Evolutionary conservation across 2,797 vertebrate species (phyloP), one percentile per base, ranked within the genome.

Genomic region (Hipposideros larvatus): DNA sequence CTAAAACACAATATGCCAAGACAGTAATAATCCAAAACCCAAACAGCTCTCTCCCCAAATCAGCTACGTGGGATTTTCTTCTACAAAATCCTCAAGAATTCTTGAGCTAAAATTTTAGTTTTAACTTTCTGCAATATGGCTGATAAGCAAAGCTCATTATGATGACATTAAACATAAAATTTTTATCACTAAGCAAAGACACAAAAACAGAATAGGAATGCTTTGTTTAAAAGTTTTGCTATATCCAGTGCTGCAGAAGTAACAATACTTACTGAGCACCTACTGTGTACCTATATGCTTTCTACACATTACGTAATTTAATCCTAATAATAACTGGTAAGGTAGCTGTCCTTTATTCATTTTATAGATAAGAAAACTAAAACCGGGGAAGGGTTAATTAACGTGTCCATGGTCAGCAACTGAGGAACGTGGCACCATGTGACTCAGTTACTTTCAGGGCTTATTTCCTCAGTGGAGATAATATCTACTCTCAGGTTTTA

Each of bases 91-190:
- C 65, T 91, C 57, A 74, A 80, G 21, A n/a, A 96, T 48, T 41
- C 34, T 21, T 19, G 57, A 68, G 55, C 46, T 92, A 68, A 96
- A 97, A 93, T 77, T 90, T 95, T 18, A 87, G 24, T 85, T 93
- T 71, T 75, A 93, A 96, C 61, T 97, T 96, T 57, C 75, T 66
- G 43, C 57, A 43, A 59, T 61, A 89, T 79, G 43, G 18, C 37
- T 89, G 94, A 87, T n/a, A 93, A 80, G 28, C 71, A 93, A 95
- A 74, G 66, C 2, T 48, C 11, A 46, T 22, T 59, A 74, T 41
- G 24, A 48, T 18, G 5, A 70, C 46, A n/a, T 71, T 66, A 82
- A 57, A 57, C 13, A 53, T 48, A 53, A 96, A 88, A 66, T 18
- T 46, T 87, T 94, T 87, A 59, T 94, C 71, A 55, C 66, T 89